Evolutionary conservation across 2,113 vertebrate species (phyloP).

Genomic region (Budorcas taxicolor): DNA sequence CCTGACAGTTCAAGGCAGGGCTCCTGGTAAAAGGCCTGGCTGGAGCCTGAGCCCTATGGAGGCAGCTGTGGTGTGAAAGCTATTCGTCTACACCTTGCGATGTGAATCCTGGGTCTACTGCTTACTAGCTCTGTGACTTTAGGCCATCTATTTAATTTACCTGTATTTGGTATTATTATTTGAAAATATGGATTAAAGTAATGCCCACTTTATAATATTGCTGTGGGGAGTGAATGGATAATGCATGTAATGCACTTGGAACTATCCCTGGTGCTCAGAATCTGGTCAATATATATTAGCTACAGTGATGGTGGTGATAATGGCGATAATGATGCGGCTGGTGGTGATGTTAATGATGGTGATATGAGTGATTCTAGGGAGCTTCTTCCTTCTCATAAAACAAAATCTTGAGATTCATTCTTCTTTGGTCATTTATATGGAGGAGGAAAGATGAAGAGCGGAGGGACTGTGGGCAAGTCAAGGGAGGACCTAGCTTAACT

Average conservation of each 20-base stretch:
- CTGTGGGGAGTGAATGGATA: background rate
- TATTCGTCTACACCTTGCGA: rapidly evolving
- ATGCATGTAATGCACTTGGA: background rate
- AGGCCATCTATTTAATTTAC: background rate
- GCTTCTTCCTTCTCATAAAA: background rate
- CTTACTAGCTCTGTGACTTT: background rate
- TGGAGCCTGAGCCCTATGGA: background rate
- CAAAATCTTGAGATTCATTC: background rate
- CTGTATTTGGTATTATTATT: background rate
- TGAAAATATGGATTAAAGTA: background rate
- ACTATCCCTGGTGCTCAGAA: background rate
- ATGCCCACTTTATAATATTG: background rate
- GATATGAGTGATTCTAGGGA: background rate
- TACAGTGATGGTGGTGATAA: background rate
- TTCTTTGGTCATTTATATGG: background rate
- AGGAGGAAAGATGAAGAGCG: background rate
- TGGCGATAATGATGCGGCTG: rapidly evolving
- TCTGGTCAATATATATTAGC: background rate
- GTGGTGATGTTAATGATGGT: background rate
- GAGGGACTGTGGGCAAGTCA: background rate
- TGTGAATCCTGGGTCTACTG: background rate
- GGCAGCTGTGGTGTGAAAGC: background rate
- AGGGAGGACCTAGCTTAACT: background rate
- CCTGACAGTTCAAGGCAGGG: background rate
- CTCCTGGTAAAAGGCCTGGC: background rate